Evolutionary conservation across 2,888 invertebrate species (phyloP).

Genomic region (Mythimna pallens): DNA sequence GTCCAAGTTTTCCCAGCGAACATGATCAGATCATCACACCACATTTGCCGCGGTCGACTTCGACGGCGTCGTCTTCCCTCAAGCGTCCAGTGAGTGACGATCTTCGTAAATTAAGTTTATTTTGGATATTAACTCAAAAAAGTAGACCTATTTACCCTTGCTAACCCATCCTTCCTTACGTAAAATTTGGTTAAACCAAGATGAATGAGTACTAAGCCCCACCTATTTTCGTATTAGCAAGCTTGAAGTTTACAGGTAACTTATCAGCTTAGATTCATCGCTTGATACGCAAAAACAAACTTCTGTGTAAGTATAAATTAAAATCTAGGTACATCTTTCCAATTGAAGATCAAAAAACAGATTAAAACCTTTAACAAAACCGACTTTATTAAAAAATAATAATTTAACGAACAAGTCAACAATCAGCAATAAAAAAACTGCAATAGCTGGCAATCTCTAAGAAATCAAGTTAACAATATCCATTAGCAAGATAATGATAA

Average conservation of each 20-base stretch:
- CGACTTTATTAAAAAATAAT: slow-evolving; percentile 24
- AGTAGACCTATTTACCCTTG: neutral
- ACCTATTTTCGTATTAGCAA: neutral
- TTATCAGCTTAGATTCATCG: slow-evolving; percentile 25
- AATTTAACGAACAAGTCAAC: neutral
- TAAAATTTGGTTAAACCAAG: neutral
- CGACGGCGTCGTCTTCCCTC: too few relatives aligned
- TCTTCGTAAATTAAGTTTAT: neutral
- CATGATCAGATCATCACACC: too few relatives aligned
- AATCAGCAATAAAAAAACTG: slow-evolving; percentile 48
- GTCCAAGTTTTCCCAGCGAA: too few relatives aligned
- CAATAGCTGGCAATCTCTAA: slow-evolving; percentile 56
- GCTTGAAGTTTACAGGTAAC: neutral
- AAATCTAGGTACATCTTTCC: slow-evolving; percentile 10
- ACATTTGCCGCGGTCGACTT: too few relatives aligned
- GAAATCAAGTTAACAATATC: slow-evolving; percentile 71
- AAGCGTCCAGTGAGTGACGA: too few relatives aligned
- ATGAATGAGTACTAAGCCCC: neutral
- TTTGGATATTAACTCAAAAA: neutral
- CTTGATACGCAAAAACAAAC: slow-evolving; percentile 28
- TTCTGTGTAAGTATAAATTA: slow-evolving; percentile 11
- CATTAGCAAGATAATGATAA: slow-evolving; percentile 67
- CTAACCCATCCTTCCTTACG: neutral
- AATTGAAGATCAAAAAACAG: slow-evolving; percentile 24
- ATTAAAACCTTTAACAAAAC: slow-evolving; percentile 26